Conservation (phyloP, 2,113 vertebrate genomes). For the Cynopterus brachyotis region DNA sequence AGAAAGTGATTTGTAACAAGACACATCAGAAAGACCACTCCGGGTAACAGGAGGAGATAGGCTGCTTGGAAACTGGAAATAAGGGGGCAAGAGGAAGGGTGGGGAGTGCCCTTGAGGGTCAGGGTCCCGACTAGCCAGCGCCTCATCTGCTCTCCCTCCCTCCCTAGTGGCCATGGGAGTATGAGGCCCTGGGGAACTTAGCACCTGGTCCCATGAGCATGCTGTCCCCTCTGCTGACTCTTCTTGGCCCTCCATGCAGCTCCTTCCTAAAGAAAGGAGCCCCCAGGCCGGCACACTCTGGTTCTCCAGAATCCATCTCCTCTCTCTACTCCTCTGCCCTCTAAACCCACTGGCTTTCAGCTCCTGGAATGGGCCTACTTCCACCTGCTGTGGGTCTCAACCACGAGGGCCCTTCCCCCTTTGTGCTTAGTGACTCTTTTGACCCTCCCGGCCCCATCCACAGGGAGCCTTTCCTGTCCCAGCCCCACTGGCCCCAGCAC, state of each 20-base stretch:
- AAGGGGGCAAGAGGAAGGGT: background rate
- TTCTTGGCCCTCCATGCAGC: background rate
- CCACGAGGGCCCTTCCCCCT: background rate
- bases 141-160: background rate
- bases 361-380: background rate
- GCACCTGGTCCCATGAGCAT: background rate
- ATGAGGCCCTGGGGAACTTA: background rate
- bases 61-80: background rate
- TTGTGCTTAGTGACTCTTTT: background rate
- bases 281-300: background rate
- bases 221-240: background rate
- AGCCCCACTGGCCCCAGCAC: rapidly evolving
- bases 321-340: background rate
- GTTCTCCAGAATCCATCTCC: background rate
- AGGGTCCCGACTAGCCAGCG: too few relatives aligned
- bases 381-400: background rate
- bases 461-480: background rate
- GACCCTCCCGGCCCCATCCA: too few relatives aligned
- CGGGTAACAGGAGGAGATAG: background rate
- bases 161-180: background rate
- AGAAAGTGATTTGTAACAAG: background rate
- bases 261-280: background rate
- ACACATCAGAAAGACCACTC: background rate
- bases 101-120: background rate
- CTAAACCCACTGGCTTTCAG: background rate